Evolutionary conservation across 2,888 invertebrate species (phyloP).

Genomic region (Norana najaformis): DNA sequence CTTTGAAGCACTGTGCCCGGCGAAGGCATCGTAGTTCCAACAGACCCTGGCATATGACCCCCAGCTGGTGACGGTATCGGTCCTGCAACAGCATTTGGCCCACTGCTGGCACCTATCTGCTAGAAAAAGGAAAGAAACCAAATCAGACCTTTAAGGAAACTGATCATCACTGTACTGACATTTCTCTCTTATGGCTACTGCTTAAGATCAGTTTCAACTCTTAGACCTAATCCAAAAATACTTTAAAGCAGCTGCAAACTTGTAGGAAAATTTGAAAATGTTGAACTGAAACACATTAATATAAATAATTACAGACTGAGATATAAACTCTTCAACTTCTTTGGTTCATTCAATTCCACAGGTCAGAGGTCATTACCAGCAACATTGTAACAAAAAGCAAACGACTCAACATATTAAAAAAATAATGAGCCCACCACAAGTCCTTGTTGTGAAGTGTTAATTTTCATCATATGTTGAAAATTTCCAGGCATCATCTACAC

Average conservation of each 20-base stretch:
- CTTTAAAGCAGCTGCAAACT: background rate
- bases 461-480: conserved; percentile 7
- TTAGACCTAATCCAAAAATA: background rate
- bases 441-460: conserved; percentile 8
- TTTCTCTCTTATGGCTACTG: background rate
- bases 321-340: no score
- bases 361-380: no score
- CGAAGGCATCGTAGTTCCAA: conserved; percentile 3
- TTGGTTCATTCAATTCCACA: no score
- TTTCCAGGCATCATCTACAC: conserved; percentile 18
- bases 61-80: conserved; percentile 29
- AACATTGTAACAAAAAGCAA: no score
- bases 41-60: background rate
- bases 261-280: background rate
- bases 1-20: conserved; percentile 19
- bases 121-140: background rate
- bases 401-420: no score
- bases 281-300: background rate
- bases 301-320: background rate
- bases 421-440: background rate
- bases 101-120: background rate
- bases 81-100: background rate
- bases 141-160: background rate
- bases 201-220: background rate
- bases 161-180: background rate